phyloP scores from a whole-genome alignment of 2,888 invertebrate genomes.

The Ariolimax columbianus region DNA sequence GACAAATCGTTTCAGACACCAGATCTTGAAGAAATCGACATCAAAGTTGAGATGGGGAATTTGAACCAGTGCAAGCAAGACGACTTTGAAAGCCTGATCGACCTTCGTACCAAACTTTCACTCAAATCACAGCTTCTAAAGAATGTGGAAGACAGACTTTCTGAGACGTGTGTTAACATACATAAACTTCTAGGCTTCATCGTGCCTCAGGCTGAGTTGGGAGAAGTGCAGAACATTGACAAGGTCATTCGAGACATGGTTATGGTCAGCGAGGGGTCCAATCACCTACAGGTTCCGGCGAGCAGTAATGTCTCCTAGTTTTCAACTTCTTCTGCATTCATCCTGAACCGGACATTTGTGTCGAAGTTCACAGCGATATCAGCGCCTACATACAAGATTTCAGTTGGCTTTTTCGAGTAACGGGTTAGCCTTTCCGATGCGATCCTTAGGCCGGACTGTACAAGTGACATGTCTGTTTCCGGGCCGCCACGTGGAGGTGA shows the following conservation, averaged over 20 bases:
- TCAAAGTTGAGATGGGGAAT: background rate
- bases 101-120: background rate
- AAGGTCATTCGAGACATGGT: constrained; percentile 65
- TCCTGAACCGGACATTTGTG: too few species aligned
- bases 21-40: background rate
- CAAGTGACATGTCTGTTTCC: too few species aligned
- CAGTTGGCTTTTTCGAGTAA: too few species aligned
- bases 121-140: background rate
- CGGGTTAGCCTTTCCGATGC: too few species aligned
- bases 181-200: constrained; percentile 54
- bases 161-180: constrained; percentile 1
- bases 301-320: background rate
- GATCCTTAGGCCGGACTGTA: too few species aligned
- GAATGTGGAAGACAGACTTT: background rate
- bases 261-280: background rate
- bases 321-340: too few species aligned
- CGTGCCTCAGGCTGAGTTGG: constrained; percentile 67
- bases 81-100: background rate
- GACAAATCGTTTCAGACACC: background rate
- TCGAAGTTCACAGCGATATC: too few species aligned
- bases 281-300: background rate
- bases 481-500: too few species aligned
- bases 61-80: background rate
- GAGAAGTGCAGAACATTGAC: constrained; percentile 64
- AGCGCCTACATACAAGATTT: too few species aligned